phyloP scores from a whole-genome alignment of 23 tunicate genomes.

The Corella eumyota region DNA sequence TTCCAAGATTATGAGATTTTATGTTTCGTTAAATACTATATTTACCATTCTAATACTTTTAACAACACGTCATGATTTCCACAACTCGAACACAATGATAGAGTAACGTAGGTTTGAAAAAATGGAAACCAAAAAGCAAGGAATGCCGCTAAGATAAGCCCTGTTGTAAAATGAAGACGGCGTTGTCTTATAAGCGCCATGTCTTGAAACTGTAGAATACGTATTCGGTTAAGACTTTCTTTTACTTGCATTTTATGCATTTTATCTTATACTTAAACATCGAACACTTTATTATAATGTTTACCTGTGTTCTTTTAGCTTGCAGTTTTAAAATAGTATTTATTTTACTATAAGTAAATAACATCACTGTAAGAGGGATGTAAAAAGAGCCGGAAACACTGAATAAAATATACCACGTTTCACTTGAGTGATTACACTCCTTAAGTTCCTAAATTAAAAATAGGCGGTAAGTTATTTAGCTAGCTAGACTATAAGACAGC shows the following conservation, averaged over 20 bases:
- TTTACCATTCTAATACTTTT: slow-evolving; percentile 23
- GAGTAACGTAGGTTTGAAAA: slow-evolving; percentile 11
- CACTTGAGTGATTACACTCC: slow-evolving; percentile 15
- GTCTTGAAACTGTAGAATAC: not conserved
- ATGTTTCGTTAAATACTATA: too few relatives aligned
- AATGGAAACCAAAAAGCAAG: slow-evolving; percentile 28
- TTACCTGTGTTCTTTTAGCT: slow-evolving; percentile 3
- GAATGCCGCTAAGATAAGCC: slow-evolving; percentile 6
- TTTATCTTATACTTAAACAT: too few relatives aligned
- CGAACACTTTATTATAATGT: too few relatives aligned
- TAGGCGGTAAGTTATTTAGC: not conserved
- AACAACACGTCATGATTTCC: slow-evolving; percentile 8
- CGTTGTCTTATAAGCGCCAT: not conserved
- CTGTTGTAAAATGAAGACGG: slow-evolving; percentile 2
- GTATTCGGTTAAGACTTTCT: too few relatives aligned
- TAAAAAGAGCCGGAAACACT: slow-evolving; percentile 21
- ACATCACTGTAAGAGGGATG: slow-evolving; percentile 12
- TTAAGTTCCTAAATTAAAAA: not conserved
- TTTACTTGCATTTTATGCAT: too few relatives aligned
- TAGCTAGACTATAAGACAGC: not conserved
- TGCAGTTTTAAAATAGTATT: not conserved
- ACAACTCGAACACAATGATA: slow-evolving; percentile 9
- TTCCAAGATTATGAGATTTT: too few relatives aligned
- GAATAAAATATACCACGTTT: slow-evolving; percentile 18
- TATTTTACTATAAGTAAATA: not conserved